A percentile compares a stretch with the other conserved stretches of the same genome.
These are phyloP conservation scores for Rutpela maculata DNA, from an alignment of 2,888 invertebrate genomes.

Conservation along the genomic window DNA sequence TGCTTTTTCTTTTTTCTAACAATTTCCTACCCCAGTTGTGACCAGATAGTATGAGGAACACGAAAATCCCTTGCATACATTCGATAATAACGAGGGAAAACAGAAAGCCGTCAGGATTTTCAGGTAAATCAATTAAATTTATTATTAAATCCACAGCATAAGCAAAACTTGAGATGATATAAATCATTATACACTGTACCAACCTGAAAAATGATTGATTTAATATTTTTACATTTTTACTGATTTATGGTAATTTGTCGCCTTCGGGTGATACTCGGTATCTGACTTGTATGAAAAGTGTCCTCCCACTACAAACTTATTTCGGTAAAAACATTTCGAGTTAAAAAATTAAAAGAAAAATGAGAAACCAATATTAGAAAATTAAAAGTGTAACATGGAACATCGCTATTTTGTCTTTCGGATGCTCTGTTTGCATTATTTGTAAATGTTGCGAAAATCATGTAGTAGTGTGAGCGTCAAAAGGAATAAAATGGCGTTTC, in stretches of 20 bases:
- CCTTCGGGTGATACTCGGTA: too few relatives aligned
- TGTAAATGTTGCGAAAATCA: too few relatives aligned
- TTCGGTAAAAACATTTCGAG: too few relatives aligned
- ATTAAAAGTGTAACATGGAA: too few relatives aligned
- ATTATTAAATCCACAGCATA: slow-evolving; percentile 13
- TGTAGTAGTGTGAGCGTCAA: too few relatives aligned
- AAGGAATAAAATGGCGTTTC: too few relatives aligned
- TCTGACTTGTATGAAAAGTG: too few relatives aligned
- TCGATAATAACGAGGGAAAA: slow-evolving; percentile 15
- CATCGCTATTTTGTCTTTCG: too few relatives aligned
- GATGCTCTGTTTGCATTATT: too few relatives aligned
- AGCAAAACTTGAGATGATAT: slow-evolving; percentile 28
- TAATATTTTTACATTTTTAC: slow-evolving; percentile 22
- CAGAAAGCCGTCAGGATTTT: slow-evolving; percentile 9
- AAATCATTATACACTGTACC: slow-evolving; percentile 47
- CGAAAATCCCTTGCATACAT: slow-evolving; percentile 20
- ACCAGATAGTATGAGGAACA: slow-evolving; percentile 17
- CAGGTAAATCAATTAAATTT: slow-evolving; percentile 19
- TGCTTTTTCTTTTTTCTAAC: slow-evolving; percentile 11
- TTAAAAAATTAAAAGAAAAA: too few relatives aligned
- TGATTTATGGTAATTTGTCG: not conserved
- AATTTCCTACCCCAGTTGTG: slow-evolving; percentile 25
- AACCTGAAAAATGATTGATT: slow-evolving; percentile 47
- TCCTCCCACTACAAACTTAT: too few relatives aligned
- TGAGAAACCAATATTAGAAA: too few relatives aligned